Conservation (phyloP, 2,113 vertebrate genomes). For the Tautogolabrus adspersus region DNA sequence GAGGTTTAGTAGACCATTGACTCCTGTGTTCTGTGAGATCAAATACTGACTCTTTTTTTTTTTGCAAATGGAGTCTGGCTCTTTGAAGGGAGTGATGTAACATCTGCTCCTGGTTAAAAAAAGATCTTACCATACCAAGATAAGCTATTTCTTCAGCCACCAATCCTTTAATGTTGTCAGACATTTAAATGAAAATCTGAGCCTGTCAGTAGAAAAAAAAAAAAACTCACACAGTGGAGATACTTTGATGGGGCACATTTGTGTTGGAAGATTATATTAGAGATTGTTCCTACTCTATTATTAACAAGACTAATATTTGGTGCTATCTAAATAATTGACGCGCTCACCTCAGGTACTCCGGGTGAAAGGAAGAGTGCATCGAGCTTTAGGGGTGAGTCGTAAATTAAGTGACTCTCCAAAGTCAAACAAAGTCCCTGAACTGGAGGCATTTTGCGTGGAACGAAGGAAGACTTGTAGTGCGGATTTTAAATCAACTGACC, state of each 20-base stretch:
- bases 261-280: not conserved
- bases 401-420: conserved; percentile 56
- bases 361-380: conserved; percentile 4
- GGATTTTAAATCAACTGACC: conserved; percentile 79
- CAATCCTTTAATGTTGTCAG: not conserved
- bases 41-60: not conserved
- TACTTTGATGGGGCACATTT: not conserved
- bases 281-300: conserved; percentile 1
- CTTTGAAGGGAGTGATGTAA: not conserved
- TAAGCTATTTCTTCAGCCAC: not conserved
- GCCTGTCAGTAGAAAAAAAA: not conserved
- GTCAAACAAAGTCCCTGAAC: conserved; percentile 54
- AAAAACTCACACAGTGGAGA: not conserved
- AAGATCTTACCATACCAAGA: not conserved
- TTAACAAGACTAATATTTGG: not conserved
- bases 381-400: not conserved
- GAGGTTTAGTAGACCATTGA: not conserved
- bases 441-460: conserved; percentile 2
- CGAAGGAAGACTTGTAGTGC: conserved; percentile 44
- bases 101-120: not conserved
- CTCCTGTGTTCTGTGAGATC: not conserved
- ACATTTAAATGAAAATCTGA: not conserved
- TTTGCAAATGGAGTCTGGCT: too few species aligned
- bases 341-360: not conserved
- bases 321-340: not conserved